A percentile compares a stretch with the other conserved stretches of the same genome.
Conservation (phyloP, 2,888 invertebrate genomes). For the Yponomeuta sedellus region DNA sequence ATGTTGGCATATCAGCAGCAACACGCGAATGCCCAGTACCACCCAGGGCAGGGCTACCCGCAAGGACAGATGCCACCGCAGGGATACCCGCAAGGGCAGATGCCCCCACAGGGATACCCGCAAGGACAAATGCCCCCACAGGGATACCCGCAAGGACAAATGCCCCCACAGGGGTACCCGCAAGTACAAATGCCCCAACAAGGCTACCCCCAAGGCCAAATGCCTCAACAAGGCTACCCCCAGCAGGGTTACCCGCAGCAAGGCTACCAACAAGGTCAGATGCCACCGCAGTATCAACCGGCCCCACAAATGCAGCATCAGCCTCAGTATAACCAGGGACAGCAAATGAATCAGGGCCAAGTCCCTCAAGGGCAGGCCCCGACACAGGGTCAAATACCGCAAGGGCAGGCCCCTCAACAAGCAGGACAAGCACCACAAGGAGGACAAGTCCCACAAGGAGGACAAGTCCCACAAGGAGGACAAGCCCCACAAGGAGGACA, state of each 20-base stretch:
- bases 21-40: slow-evolving; percentile 26
- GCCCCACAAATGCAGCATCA: slow-evolving; percentile 18
- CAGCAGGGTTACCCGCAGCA: slow-evolving; percentile 19
- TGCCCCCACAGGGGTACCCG: slow-evolving; percentile 22
- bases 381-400: slow-evolving; percentile 17
- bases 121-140: slow-evolving; percentile 29
- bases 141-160: slow-evolving; percentile 29
- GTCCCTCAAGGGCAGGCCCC: slow-evolving; percentile 25
- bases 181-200: slow-evolving; percentile 25
- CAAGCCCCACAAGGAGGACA: slow-evolving; percentile 20
- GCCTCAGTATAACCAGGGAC: slow-evolving; percentile 23
- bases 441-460: slow-evolving; percentile 23
- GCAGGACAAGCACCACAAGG: slow-evolving; percentile 24
- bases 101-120: slow-evolving; percentile 30
- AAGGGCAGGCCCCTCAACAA: not conserved
- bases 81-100: slow-evolving; percentile 25
- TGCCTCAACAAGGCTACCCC: slow-evolving; percentile 20
- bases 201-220: slow-evolving; percentile 23
- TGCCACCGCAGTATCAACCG: slow-evolving; percentile 12
- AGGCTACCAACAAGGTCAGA: slow-evolving; percentile 15
- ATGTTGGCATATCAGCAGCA: slow-evolving; percentile 42
- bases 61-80: slow-evolving; percentile 29
- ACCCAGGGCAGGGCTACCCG: slow-evolving; percentile 24
- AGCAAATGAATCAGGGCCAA: slow-evolving; percentile 24
- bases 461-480: too few relatives aligned